Base-by-base conservation (phyloP, 2,113 vertebrate species). In the Dolichallabes microphthalmus region DNA sequence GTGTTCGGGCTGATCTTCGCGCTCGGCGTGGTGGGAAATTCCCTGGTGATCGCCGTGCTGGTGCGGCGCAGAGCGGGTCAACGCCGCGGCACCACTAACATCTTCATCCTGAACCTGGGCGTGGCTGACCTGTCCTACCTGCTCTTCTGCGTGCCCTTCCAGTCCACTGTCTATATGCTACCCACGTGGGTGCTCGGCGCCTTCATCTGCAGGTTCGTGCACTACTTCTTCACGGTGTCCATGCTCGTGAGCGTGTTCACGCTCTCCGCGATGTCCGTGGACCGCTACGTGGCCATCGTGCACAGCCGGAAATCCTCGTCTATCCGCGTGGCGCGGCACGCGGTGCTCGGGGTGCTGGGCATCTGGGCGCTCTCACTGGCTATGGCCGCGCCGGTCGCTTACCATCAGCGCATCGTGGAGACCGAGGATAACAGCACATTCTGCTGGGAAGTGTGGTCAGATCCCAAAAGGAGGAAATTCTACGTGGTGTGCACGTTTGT, bases 231-330 rank as follows among this genome's bases (percentile, higher is more conserved):
- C 92, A 99, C 98, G 0, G 96, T 98, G 32, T 99, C 98, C 82
- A 98, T 99, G 98, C 92, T 99, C 89, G 98, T 99, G 89, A 99
- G 98, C 94, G 96, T 99, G 90, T 99, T 99, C 94, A 98, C 98
- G 0, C 93, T 99, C 60, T 97, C 97, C 0, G 98, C 98, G 61
- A 99, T 98, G 98, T 97, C 98, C 0, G 98, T 99, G 94, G 98
- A 99, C 94, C 96, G 98, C 17, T 99, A 99, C 8, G 93, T 99
- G 86, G 98, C 98, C 93, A 96, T 99, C 2, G 98, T 99, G 88
- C 98, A 98, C 91, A 96, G 96, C 17, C 95, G 97, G n/a, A 98
- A 96, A 91, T 96, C 98, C 57, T 96, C 96, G 0, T 92, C 95
- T 9, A 94, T 99, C 87, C 93, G 98, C 0, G 93, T 98, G 68